These are phyloP conservation scores for Psilopsiagon aurifrons DNA, from an alignment of 2,113 vertebrate species.

Conservation along the genomic window DNA sequence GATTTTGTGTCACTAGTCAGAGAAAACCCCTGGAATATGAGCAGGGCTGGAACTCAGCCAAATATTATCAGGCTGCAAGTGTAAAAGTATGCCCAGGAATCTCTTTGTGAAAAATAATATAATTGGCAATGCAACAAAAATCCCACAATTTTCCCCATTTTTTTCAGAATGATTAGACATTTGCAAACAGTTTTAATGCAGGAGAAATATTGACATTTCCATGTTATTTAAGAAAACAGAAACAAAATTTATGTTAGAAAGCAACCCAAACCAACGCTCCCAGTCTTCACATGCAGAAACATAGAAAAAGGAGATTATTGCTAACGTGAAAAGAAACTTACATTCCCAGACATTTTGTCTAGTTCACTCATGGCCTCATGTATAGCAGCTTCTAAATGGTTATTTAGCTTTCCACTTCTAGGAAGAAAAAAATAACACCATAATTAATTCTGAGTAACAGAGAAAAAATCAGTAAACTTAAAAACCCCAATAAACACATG, in stretches of 20 bases:
- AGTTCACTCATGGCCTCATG: conserved; percentile 98
- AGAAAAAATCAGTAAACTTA: not conserved
- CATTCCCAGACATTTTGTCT: conserved; percentile 97
- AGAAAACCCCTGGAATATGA: not conserved
- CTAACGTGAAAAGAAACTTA: conserved; percentile 78
- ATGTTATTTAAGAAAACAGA: not conserved
- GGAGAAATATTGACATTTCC: not conserved
- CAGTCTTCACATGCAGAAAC: not conserved
- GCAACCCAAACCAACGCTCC: not conserved
- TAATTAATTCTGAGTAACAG: not conserved
- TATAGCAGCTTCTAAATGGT: conserved; percentile 99
- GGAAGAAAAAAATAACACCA: not conserved
- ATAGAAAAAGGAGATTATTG: not conserved
- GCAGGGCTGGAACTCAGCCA: not conserved
- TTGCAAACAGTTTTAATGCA: not conserved
- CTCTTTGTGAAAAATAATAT: not conserved
- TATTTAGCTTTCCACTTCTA: conserved; percentile 95
- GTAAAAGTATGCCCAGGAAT: not conserved
- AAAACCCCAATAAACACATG: not conserved
- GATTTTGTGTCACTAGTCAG: not conserved
- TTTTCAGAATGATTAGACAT: not conserved
- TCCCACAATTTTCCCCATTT: not conserved
- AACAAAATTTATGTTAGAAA: not conserved
- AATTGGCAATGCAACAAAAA: not conserved
- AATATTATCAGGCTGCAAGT: not conserved